A percentile compares a stretch with the other conserved stretches of the same genome.
Evolutionary conservation across 1,140 invertebrate genomes (phyloP).

Genomic region (Heliconius nattereri): DNA sequence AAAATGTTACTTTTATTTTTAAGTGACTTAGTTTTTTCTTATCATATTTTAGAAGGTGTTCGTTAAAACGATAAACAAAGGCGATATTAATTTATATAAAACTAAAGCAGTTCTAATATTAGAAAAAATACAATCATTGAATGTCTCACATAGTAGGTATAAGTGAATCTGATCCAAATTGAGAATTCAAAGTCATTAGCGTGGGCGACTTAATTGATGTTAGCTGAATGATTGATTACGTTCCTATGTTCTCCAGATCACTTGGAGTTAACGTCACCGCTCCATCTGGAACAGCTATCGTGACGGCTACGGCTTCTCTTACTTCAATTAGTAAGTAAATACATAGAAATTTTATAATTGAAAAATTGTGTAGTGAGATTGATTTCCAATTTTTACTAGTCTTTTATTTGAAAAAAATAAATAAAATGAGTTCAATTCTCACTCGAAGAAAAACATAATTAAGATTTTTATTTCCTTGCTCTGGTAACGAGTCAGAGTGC

Average conservation of each 20-base stretch:
- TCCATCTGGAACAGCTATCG: not conserved
- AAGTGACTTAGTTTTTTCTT: no score
- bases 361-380: not conserved
- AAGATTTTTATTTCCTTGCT: no score
- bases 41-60: no score
- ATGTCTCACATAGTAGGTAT: not conserved
- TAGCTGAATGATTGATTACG: conserved; percentile 53
- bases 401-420: no score
- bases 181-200: conserved; percentile 14
- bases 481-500: no score
- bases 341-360: not conserved
- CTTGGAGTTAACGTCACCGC: conserved; percentile 18
- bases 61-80: not conserved
- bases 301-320: not conserved
- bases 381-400: no score
- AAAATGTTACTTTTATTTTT: no score
- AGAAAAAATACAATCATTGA: not conserved
- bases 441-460: no score
- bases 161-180: not conserved
- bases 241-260: conserved; percentile 32
- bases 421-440: no score
- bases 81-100: not conserved
- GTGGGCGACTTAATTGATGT: conserved; percentile 52
- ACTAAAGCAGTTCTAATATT: not conserved
- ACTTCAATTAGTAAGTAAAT: not conserved